Evolutionary conservation across 2,113 vertebrate genomes (phyloP).

Genomic region (Ptyas mucosa): DNA sequence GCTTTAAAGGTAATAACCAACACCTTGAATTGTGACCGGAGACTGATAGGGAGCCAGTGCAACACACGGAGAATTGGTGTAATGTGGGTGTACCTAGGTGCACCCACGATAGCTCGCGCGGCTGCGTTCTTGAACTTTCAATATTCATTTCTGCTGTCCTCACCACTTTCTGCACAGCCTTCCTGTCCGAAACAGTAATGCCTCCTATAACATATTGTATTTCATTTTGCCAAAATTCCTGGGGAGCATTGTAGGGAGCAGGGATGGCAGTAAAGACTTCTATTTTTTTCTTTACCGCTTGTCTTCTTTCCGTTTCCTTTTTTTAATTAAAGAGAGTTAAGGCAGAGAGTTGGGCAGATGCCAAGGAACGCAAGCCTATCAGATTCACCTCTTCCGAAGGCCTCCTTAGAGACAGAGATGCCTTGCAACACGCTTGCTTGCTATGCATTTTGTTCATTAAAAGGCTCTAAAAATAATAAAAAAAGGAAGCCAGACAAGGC

Average conservation of each 20-base stretch:
- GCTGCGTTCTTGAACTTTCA: no score
- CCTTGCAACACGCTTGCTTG: not conserved
- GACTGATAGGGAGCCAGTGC: no score
- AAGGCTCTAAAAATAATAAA: not conserved
- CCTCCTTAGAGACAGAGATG: not conserved
- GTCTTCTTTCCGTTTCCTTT: not conserved
- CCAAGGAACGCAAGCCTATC: not conserved
- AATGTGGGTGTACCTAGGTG: no score
- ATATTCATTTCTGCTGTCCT: not conserved
- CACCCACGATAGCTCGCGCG: no score
- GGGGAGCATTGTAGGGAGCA: not conserved
- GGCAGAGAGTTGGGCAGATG: not conserved
- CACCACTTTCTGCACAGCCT: not conserved
- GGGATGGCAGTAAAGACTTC: not conserved
- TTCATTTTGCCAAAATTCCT: not conserved
- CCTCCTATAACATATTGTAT: not conserved
- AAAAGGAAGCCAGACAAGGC: not conserved
- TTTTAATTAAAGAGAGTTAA: not conserved
- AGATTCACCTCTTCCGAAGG: not conserved
- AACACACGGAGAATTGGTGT: no score
- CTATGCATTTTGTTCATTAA: not conserved
- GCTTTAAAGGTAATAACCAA: no score
- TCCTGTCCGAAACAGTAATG: not conserved
- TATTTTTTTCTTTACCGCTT: not conserved
- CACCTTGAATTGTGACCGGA: no score